These are phyloP conservation scores for Hydrophis major DNA, from an alignment of 2,797 vertebrate species.

Conservation along the genomic window DNA sequence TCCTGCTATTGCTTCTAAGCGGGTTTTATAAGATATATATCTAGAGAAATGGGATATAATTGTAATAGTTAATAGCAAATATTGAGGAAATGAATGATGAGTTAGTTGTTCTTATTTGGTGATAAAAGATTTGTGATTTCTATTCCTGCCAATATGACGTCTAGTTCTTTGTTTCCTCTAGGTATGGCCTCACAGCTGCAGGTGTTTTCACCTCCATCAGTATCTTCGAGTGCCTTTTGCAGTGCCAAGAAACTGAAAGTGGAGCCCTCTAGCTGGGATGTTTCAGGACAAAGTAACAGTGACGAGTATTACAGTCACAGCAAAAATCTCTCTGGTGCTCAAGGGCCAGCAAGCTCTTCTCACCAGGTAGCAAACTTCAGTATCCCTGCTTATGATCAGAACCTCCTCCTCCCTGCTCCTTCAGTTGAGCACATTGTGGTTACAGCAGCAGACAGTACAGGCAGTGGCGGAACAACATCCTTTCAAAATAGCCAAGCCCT, in stretches of 20 bases:
- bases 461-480: constrained; percentile 78
- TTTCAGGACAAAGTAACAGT: constrained; percentile 85
- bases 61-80: neutral
- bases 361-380: constrained; percentile 85
- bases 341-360: constrained; percentile 77
- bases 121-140: accelerated
- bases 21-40: neutral
- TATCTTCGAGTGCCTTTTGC: constrained; percentile 96
- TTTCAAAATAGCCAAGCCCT: constrained; percentile 82
- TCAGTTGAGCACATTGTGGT: constrained; percentile 81
- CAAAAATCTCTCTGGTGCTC: constrained; percentile 82
- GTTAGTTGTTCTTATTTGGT: neutral
- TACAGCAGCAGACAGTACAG: constrained; percentile 91
- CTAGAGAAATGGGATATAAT: neutral
- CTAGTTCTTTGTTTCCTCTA: constrained; percentile 54
- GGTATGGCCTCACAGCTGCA: constrained; percentile 97
- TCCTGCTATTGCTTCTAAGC: neutral
- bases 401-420: constrained; percentile 76
- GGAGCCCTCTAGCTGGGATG: constrained; percentile 91
- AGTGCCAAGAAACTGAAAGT: constrained; percentile 97
- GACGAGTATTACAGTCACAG: constrained; percentile 85
- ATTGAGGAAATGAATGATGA: neutral
- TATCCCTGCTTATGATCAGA: constrained; percentile 78
- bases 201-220: constrained; percentile 94
- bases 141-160: neutral